Evolutionary conservation across 1,140 invertebrate species (phyloP).

Genomic region (Coboldia fuscipes): DNA sequence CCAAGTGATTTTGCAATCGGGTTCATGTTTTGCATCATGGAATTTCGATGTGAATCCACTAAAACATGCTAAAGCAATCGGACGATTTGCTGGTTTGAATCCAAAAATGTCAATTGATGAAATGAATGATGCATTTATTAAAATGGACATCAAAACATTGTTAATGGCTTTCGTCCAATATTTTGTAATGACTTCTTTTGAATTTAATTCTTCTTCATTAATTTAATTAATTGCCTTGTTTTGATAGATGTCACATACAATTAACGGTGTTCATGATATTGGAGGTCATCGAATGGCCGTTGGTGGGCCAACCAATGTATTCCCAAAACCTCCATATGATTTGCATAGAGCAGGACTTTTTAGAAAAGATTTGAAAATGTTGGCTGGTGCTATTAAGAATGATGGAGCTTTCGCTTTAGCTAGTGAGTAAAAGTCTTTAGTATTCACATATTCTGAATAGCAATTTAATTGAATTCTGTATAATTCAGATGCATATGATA

Average conservation of each 20-base stretch:
- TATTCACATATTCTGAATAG: no score
- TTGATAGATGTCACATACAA: no score
- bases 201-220: no score
- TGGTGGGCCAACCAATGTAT: conserved; percentile 17
- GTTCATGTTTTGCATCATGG: conserved; percentile 36
- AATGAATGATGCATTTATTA: conserved; percentile 12
- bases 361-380: conserved; percentile 15
- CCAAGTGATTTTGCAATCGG: conserved; percentile 22
- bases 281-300: conserved; percentile 16
- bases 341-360: conserved; percentile 13
- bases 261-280: conserved; percentile 9
- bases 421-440: no score
- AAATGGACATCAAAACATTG: conserved; percentile 13
- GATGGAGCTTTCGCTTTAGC: conserved; percentile 16
- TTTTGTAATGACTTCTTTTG: conserved; percentile 9
- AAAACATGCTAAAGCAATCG: conserved; percentile 12
- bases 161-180: conserved; percentile 13
- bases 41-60: conserved; percentile 36
- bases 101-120: conserved; percentile 10
- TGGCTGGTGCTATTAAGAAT: conserved; percentile 17
- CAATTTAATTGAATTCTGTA: no score
- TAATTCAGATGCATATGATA: no score
- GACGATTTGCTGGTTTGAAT: conserved; percentile 13
- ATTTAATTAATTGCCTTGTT: no score
- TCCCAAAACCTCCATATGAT: conserved; percentile 16